A percentile compares a stretch with the other conserved stretches of the same genome.
Evolutionary conservation across 64 coral and sea anemone genomes (phyloP).

Genomic region (Porites australiensis): DNA sequence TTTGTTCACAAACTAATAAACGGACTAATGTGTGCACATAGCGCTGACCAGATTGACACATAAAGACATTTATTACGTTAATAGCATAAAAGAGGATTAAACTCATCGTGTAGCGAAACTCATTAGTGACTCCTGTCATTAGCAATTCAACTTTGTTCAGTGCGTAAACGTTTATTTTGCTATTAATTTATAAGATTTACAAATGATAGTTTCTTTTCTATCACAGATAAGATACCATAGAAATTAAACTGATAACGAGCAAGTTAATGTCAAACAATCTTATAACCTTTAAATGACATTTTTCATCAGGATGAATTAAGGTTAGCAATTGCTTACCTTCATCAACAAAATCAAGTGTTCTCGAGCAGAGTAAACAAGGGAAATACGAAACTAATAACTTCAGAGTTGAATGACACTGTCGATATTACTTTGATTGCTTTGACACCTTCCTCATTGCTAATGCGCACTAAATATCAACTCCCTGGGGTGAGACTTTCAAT

Average conservation of each 20-base stretch:
- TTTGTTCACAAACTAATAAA: too few species aligned
- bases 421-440: background rate
- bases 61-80: too few species aligned
- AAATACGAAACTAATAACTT: background rate
- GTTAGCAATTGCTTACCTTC: background rate
- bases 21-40: too few species aligned
- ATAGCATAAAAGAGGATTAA: too few species aligned
- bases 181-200: background rate
- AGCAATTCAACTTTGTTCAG: background rate
- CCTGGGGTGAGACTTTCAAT: too few species aligned
- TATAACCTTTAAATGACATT: background rate
- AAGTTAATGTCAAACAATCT: background rate
- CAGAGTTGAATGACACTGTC: conserved; percentile 7
- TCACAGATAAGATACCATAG: background rate
- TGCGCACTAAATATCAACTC: background rate
- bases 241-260: background rate
- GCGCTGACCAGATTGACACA: too few species aligned
- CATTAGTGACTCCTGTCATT: background rate
- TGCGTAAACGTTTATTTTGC: background rate
- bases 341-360: background rate
- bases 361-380: background rate
- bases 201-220: background rate
- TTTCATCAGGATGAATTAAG: too few species aligned
- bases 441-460: background rate
- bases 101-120: too few species aligned